These are phyloP conservation scores for Actinostola sp. DNA, from an alignment of 92 coral and sea anemone species.

Conservation along the genomic window DNA sequence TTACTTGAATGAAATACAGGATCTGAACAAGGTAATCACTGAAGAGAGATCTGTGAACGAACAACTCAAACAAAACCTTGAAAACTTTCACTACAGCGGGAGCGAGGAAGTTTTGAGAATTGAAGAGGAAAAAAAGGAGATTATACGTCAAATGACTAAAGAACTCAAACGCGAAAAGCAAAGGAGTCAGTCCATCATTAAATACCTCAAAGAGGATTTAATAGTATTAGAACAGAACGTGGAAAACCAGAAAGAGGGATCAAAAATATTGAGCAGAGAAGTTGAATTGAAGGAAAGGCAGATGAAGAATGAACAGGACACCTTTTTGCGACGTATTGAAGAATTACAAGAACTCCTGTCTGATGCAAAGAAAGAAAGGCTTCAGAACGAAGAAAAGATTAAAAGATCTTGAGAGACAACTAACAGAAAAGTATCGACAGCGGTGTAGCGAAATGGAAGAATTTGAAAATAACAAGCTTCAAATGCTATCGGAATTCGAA, in stretches of 20 bases:
- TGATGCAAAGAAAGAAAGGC: constrained; percentile 24
- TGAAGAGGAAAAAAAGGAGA: constrained; percentile 51
- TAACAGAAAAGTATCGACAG: constrained; percentile 29
- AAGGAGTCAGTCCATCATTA: constrained; percentile 39
- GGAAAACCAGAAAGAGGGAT: constrained; percentile 45
- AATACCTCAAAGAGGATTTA: constrained; percentile 50
- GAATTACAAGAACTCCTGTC: constrained; percentile 40
- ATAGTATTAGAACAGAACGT: constrained; percentile 36
- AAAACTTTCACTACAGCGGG: constrained; percentile 3
- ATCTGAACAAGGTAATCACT: constrained; percentile 37
- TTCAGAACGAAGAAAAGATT: constrained; percentile 23
- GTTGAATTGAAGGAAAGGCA: constrained; percentile 37
- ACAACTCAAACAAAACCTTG: constrained; percentile 42
- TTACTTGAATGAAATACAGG: constrained; percentile 52
- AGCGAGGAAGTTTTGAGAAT: constrained; percentile 36
- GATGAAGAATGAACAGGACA: constrained; percentile 48
- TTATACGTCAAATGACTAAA: constrained; percentile 37
- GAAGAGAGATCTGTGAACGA: constrained; percentile 46
- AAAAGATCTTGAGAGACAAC: constrained; percentile 22
- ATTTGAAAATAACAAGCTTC: constrained; percentile 22
- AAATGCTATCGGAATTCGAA: constrained; percentile 25
- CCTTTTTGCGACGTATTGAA: constrained; percentile 58
- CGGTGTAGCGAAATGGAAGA: constrained; percentile 30
- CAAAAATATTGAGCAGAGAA: constrained; percentile 28
- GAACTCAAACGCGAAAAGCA: constrained; percentile 59